Evolutionary conservation across 2,888 invertebrate species (phyloP).

Genomic region (Acleris emargana): DNA sequence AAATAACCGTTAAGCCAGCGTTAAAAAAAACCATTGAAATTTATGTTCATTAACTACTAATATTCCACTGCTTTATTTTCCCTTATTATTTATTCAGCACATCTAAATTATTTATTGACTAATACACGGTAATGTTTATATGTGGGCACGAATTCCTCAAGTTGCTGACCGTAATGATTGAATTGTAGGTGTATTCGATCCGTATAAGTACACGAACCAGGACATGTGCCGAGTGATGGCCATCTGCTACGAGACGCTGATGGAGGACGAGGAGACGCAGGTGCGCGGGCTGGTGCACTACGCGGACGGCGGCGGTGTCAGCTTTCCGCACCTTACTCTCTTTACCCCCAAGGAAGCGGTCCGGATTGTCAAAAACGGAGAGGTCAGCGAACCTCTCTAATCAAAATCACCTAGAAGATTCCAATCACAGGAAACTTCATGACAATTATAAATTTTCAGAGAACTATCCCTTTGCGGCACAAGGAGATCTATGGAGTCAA

Average conservation of each 20-base stretch:
- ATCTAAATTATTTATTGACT: no score
- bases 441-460: constrained; percentile 64
- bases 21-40: no score
- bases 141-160: background rate
- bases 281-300: constrained; percentile 91
- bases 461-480: constrained; percentile 90
- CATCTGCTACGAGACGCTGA: constrained; percentile 89
- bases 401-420: no score
- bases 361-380: constrained; percentile 91
- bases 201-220: constrained; percentile 89
- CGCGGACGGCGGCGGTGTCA: constrained; percentile 89
- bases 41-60: no score
- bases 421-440: no score
- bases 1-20: no score
- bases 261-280: constrained; percentile 93
- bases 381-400: constrained; percentile 73
- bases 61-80: no score
- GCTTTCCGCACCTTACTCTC: constrained; percentile 89
- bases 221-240: constrained; percentile 91
- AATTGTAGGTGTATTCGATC: constrained; percentile 88
- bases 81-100: no score
- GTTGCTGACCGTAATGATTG: background rate
- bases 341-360: constrained; percentile 91
- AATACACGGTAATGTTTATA: no score
- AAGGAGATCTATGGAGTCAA: constrained; percentile 91